These are phyloP conservation scores for Heliothis peltigera DNA, from an alignment of 2,888 invertebrate species.

Conservation along the genomic window DNA sequence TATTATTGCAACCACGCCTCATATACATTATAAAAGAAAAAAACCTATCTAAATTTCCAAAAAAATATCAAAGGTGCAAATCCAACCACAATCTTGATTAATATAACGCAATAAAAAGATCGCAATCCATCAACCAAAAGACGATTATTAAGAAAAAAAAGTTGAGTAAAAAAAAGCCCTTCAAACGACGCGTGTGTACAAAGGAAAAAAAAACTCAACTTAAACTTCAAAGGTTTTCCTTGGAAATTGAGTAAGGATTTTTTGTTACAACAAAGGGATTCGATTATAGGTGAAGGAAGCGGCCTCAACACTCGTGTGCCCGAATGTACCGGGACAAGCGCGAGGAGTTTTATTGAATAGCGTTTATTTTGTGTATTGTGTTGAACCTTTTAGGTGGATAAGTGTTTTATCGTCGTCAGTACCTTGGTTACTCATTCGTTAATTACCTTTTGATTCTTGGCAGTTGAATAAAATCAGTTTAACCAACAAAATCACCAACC, in stretches of 20 bases:
- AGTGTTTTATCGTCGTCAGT: neutral
- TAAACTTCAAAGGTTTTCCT: conserved; percentile 69
- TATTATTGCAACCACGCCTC: neutral
- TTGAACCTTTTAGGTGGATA: conserved; percentile 1
- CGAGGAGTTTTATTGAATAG: conserved; percentile 9
- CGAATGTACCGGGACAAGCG: conserved; percentile 27
- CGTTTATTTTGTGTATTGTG: conserved; percentile 18
- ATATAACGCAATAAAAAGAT: conserved; percentile 43
- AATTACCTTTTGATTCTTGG: no score
- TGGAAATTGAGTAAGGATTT: conserved; percentile 68
- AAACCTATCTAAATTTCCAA: neutral
- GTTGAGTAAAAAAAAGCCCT: conserved; percentile 48
- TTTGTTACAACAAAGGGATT: conserved; percentile 72
- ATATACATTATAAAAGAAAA: no score
- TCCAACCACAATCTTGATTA: conserved; percentile 24
- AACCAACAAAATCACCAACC: no score
- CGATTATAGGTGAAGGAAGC: conserved; percentile 69
- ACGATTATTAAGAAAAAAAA: conserved; percentile 55
- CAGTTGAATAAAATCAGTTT: no score
- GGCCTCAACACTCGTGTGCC: conserved; percentile 52
- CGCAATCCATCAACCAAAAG: conserved; percentile 56
- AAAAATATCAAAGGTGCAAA: conserved; percentile 1
- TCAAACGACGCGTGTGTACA: conserved; percentile 48
- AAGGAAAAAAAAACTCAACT: conserved; percentile 63
- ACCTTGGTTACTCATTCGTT: neutral